phyloP scores from a whole-genome alignment of 2,797 vertebrate species.

The Bovichtus variegatus region DNA sequence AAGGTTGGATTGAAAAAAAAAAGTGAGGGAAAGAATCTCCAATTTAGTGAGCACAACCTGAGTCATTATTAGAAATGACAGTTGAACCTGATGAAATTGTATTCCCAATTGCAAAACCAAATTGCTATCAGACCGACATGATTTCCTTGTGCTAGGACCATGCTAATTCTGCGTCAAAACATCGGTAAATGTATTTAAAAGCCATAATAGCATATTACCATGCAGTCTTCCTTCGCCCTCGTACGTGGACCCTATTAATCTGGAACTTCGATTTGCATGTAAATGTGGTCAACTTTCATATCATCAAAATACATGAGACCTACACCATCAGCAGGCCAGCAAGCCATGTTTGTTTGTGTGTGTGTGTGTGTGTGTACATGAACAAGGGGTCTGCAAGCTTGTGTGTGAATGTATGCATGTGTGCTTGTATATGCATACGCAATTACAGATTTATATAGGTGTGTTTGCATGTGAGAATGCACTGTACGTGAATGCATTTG shows the following conservation, averaged over 20 bases:
- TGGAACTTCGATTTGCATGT: slow-evolving; percentile 99
- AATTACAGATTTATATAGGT: slow-evolving; percentile 53
- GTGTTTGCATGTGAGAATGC: slow-evolving; percentile 34
- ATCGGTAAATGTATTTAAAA: slow-evolving; percentile 99
- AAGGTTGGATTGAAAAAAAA: slow-evolving; percentile 73
- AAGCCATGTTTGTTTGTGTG: slow-evolving; percentile 50
- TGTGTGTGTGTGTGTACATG: slow-evolving; percentile 52
- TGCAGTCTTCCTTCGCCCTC: slow-evolving; percentile 89
- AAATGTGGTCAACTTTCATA: slow-evolving; percentile 99
- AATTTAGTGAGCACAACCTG: slow-evolving; percentile 94
- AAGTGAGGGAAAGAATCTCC: slow-evolving; percentile 86
- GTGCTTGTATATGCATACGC: slow-evolving; percentile 56
- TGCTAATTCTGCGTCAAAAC: slow-evolving; percentile 96
- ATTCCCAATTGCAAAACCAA: slow-evolving; percentile 99
- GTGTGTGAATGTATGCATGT: slow-evolving; percentile 57
- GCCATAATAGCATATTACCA: slow-evolving; percentile 98
- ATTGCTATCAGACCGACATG: slow-evolving; percentile 98
- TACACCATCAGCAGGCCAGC: slow-evolving; percentile 63
- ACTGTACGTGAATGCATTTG: slow-evolving; percentile 16
- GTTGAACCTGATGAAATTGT: slow-evolving; percentile 99
- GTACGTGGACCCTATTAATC: slow-evolving; percentile 96
- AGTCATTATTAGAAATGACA: slow-evolving; percentile 99
- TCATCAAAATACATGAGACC: slow-evolving; percentile 99
- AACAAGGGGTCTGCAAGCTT: slow-evolving; percentile 33
- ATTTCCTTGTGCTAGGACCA: slow-evolving; percentile 95